A percentile compares a stretch with the other conserved stretches of the same genome.
These are phyloP conservation scores for Amorpha juglandis DNA, from an alignment of 2,888 invertebrate species.

Conservation along the genomic window DNA sequence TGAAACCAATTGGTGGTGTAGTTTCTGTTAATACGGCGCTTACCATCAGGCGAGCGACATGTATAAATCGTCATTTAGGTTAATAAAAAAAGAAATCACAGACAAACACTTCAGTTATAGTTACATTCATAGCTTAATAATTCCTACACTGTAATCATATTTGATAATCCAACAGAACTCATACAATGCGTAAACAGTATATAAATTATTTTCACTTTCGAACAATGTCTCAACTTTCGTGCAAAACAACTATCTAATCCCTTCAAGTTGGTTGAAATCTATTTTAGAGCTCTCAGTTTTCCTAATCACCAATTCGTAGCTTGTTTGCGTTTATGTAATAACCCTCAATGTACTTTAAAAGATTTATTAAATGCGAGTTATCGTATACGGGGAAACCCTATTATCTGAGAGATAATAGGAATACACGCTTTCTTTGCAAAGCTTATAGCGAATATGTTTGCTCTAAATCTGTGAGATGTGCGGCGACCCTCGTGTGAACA, in stretches of 20 bases:
- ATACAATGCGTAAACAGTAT: neutral
- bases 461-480: slow-evolving; percentile 51
- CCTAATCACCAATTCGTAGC: slow-evolving; percentile 16
- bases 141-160: neutral
- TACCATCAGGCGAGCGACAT: too few relatives aligned
- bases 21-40: too few relatives aligned
- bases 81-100: too few relatives aligned
- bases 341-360: slow-evolving; percentile 5
- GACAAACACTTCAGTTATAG: neutral
- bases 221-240: neutral
- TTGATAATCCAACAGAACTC: neutral
- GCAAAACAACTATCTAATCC: neutral
- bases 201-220: neutral
- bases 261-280: neutral
- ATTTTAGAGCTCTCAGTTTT: neutral
- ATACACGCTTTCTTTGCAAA: slow-evolving; percentile 47
- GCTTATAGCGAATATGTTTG: slow-evolving; percentile 52
- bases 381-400: slow-evolving; percentile 20
- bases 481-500: slow-evolving; percentile 42
- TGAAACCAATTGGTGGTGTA: too few relatives aligned
- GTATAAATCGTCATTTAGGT: too few relatives aligned
- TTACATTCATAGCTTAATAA: neutral
- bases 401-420: slow-evolving; percentile 36
- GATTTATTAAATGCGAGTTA: slow-evolving; percentile 3
- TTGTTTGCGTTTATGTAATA: neutral